Base-by-base conservation (phyloP, 2,888 invertebrate species). In the Dicyrtoma fusca region DNA sequence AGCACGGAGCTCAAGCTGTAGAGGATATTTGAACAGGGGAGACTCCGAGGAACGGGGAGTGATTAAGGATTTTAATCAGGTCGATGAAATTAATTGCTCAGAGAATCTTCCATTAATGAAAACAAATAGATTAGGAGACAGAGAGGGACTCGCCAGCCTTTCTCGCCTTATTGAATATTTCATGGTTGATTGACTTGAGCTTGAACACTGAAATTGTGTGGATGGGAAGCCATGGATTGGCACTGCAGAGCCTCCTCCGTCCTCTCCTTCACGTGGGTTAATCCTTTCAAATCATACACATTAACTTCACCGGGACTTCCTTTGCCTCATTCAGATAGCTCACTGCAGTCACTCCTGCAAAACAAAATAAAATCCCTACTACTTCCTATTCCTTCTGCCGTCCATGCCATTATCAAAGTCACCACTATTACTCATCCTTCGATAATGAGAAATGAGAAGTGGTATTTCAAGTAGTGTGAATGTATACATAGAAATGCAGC, bases 11-110 rank as follows among this genome's bases (percentile, higher is more conserved):
- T n/a, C n/a, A n/a, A n/a, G n/a, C n/a, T n/a, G n/a, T n/a, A n/a
- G n/a, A n/a, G n/a, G n/a, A n/a, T n/a, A n/a, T n/a, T n/a, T n/a
- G n/a, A n/a, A n/a, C n/a, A n/a, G n/a, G n/a, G n/a, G n/a, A n/a
- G n/a, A n/a, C n/a, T n/a, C n/a, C n/a, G n/a, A n/a, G 62, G 44
- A n/a, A 17, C 26, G 23, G 23, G 25, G 51, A 65, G 25, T 65
- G 65, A 51, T 49, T 51, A 65, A 61, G 47, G 23, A 68, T 57
- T 57, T 57, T 23, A 42, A 69, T 69, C 59, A 59, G 57, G 69
- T 49, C n/a, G 49, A 17, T 26, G 69, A 26, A 69, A 69, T 69
- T 69, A 69, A 69, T 69, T 59, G 61, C 21, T 69, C 23, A 13
- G 17, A 26, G 61, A 25, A 69, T 59, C 45, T 45, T 17, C 17